Base-by-base conservation (phyloP, 1,140 invertebrate genomes). In the Zaprionus gabonicus region DNA sequence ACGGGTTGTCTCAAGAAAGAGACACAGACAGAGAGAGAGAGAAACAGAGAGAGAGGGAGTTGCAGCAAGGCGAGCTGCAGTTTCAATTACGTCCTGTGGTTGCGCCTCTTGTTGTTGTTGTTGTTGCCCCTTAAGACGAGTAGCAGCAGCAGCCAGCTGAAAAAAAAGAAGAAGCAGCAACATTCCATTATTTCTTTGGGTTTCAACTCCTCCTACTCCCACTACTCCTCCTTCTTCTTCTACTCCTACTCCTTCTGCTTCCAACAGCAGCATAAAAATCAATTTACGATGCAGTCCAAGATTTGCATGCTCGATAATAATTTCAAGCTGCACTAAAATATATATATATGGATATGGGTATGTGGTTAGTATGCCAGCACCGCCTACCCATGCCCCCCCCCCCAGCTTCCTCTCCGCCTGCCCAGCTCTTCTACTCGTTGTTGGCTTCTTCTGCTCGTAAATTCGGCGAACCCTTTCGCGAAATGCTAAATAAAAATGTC, bases 281-380 rank as follows among this genome's bases (percentile, higher is more conserved):
- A 88, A 88, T 88, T 88, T 88, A 88, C 81, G 85, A 90, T 90
- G 85, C 84, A 76, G 68, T 53, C 25, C 38, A 69, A 86, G 84
- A 88, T 88, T 88, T 88, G 86, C 85, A 88, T 88, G 79, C 78
- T 72, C 81, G 85, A 88, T 90, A 88, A 90, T 90, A 73, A 88
- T 85, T 88, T 75, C 60, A 67, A 41, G 38, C 38, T 41, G 38
- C 38, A 41, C 38, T 41, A 41, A 41, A 41, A 41, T 5, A 41
- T 41, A 41, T 41, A 41, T 41, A 41, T 46, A 46, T 15, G 38
- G 38, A n/a, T 41, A 41, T n/a, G 41, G 41, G 2, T 44, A 44
- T 46, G 41, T 46, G 41, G 41, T 46, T 46, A 46, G 41, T 46
- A 46, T 46, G 53, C 20, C 46, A 34, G 15, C 59, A 36, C 51